Evolutionary conservation across 1,140 invertebrate genomes (phyloP), one percentile per base, ranked within the genome.

Genomic region (Diabrotica undecimpunctata): DNA sequence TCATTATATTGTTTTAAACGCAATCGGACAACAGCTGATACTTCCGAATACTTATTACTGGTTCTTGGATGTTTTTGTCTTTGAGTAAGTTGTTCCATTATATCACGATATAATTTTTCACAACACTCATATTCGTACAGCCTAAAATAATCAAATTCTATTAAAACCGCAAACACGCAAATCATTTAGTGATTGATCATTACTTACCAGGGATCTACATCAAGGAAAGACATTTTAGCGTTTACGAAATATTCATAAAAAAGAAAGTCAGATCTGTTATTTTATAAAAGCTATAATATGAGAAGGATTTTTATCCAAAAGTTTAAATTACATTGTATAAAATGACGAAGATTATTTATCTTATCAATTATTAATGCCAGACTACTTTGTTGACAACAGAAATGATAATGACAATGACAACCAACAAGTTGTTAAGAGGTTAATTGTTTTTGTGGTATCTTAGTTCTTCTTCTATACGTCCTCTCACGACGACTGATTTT

Each of bases 101-200:
- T 85, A 66, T 87, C 83, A 62, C 86, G 81, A 65, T 83, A 83
- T 5, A 89, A 71, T 59, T 84, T 84, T 72, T 88, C 85, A 70
- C 87, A 89, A 0, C 84, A 82, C 66, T 89, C 87, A 75, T 88
- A 82, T 71, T 89, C 87, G 0, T 79, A 73, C 5, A 88, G 77
- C 88, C 88, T 88, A 61, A 62, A 74, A 46, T 46, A 6, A 10
- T 46, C 8, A 46, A 8, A 46, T 46, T 46, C 25, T 25, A 25
- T 2, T 25, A 25, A 25, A 25, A 25, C n/a, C n/a, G n/a, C n/a
- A n/a, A 46, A 46, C 39, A 46, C 8, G 41, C n/a, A 10, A 46
- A 46, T 10, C n/a, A 10, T 46, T 46, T 46, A 46, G 8, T 46
- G n/a, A 5, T 46, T 46, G n/a, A 5, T 46, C 41, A 46, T 4